These are phyloP conservation scores for Lamellibrachia satsuma DNA, from an alignment of 2,888 invertebrate species.

Conservation along the genomic window DNA sequence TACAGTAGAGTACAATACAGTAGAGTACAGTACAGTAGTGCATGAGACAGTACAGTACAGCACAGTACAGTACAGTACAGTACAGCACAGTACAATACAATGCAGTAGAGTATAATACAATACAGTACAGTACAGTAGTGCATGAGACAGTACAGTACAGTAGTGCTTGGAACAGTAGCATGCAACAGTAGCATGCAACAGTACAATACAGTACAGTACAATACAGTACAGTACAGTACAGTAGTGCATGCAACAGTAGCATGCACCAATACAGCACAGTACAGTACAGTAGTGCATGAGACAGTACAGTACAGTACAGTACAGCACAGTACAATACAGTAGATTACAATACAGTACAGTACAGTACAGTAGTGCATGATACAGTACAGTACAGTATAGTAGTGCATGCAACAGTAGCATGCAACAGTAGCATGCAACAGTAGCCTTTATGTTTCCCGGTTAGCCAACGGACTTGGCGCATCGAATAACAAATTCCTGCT, in stretches of 20 bases:
- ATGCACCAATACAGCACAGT: too few species aligned
- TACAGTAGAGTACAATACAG: too few species aligned
- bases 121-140: conserved; percentile 24
- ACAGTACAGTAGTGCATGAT: neutral
- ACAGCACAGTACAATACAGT: conserved; percentile 36
- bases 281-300: too few species aligned
- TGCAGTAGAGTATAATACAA: conserved; percentile 24
- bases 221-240: conserved; percentile 24
- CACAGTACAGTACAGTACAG: conserved; percentile 36
- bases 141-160: neutral
- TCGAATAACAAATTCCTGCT: too few species aligned
- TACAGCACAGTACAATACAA: conserved; percentile 32
- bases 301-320: conserved; percentile 29
- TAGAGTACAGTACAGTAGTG: conserved; percentile 27
- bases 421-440: conserved; percentile 35
- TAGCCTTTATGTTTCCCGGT: neutral
- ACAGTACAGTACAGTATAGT: conserved; percentile 26
- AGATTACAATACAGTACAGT: conserved; percentile 32
- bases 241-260: conserved; percentile 34
- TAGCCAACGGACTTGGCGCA: too few species aligned
- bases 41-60: too few species aligned
- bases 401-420: conserved; percentile 24
- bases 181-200: conserved; percentile 36
- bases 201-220: neutral
- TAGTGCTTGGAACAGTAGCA: too few species aligned